phyloP scores from a whole-genome alignment of 2,888 invertebrate species.

The Drosophila anceps region DNA sequence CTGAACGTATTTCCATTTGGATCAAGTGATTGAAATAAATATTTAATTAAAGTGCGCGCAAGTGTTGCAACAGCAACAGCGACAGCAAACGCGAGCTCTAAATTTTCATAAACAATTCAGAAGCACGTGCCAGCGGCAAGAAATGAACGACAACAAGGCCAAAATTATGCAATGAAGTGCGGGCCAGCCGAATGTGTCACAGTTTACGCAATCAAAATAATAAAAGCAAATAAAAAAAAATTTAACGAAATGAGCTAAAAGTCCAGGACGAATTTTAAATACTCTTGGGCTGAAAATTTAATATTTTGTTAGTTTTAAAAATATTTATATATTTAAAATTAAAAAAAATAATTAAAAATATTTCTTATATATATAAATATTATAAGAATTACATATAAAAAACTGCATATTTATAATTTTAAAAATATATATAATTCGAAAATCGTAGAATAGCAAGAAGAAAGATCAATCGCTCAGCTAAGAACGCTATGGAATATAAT shows the following conservation, averaged over 20 bases:
- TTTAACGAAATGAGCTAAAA: not conserved
- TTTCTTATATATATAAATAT: no score
- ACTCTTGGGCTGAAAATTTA: not conserved
- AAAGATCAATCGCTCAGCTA: no score
- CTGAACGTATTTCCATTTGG: conserved; percentile 60
- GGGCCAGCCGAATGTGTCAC: conserved; percentile 65
- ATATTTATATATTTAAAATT: not conserved
- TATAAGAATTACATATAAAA: no score
- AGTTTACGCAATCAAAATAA: conserved; percentile 29
- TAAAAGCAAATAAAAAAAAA: conserved; percentile 3
- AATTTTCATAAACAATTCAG: conserved; percentile 81
- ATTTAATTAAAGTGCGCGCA: conserved; percentile 79
- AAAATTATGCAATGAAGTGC: conserved; percentile 65
- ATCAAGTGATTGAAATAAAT: conserved; percentile 75
- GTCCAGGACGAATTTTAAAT: not conserved
- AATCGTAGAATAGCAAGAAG: no score
- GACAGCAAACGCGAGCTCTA: conserved; percentile 45
- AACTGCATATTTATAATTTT: no score
- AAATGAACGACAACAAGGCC: conserved; percentile 34
- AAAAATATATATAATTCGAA: no score
- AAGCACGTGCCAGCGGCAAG: conserved; percentile 64
- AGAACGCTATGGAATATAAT: no score
- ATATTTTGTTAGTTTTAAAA: not conserved
- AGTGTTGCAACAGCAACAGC: conserved; percentile 50
- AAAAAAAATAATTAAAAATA: no score